These are phyloP conservation scores for Passer domesticus DNA, from an alignment of 2,113 vertebrate species.

Conservation along the genomic window DNA sequence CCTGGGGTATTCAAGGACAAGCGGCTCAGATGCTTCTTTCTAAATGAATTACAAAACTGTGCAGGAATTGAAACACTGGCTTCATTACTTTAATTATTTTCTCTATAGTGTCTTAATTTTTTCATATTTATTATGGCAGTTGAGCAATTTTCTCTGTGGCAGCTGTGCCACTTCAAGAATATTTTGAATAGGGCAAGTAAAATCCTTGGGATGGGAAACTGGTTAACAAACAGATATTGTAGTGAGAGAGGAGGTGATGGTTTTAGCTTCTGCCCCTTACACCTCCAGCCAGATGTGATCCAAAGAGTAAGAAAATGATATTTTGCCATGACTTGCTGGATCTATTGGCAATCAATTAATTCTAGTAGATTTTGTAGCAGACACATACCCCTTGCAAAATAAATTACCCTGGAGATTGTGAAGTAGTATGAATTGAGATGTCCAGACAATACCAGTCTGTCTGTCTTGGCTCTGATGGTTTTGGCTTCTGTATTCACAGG, in stretches of 20 bases:
- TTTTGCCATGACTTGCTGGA: background rate
- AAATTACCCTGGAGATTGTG: background rate
- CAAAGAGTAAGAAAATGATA: background rate
- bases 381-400: background rate
- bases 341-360: background rate
- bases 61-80: background rate
- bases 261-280: background rate
- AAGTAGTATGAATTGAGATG: background rate
- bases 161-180: background rate
- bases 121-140: background rate
- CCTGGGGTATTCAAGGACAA: background rate
- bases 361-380: background rate
- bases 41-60: constrained; percentile 1
- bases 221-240: background rate
- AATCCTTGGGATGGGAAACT: background rate
- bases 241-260: background rate
- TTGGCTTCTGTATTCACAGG: background rate
- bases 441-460: background rate
- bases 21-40: constrained; percentile 8
- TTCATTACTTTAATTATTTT: constrained; percentile 8
- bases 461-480: background rate
- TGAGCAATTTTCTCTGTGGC: background rate
- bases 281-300: background rate
- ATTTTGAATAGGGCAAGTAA: background rate
- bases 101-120: background rate